These are phyloP conservation scores for Lepeophtheirus salmonis DNA, from an alignment of 1,140 invertebrate species.

Conservation along the genomic window DNA sequence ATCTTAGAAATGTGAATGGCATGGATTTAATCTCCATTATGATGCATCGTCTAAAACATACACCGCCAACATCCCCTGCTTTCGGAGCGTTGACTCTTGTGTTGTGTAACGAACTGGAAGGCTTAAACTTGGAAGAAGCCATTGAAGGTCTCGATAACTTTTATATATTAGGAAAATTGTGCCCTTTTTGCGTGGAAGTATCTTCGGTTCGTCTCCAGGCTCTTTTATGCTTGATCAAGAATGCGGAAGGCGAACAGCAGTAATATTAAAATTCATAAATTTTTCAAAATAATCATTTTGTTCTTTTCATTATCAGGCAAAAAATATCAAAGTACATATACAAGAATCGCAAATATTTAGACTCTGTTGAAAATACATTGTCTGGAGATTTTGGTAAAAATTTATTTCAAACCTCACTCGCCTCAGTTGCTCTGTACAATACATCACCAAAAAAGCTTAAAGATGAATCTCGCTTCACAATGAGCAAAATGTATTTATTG, in stretches of 20 bases:
- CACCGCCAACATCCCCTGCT: background rate
- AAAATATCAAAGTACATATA: background rate
- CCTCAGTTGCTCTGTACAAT: background rate
- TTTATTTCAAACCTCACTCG: background rate
- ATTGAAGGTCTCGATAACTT: background rate
- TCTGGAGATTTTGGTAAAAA: background rate
- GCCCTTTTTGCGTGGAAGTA: background rate
- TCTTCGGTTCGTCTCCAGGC: background rate
- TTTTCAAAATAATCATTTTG: background rate
- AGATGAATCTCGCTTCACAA: background rate
- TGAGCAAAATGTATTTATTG: background rate
- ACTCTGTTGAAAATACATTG: background rate
- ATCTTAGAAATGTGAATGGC: background rate
- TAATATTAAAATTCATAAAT: background rate
- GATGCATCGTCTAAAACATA: background rate
- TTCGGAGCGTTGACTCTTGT: background rate
- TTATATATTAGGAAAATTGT: background rate
- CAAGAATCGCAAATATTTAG: background rate
- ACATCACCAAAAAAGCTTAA: background rate
- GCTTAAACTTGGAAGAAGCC: background rate
- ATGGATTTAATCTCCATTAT: background rate
- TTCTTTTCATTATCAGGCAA: too few relatives aligned
- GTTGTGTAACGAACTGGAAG: background rate
- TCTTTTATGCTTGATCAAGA: background rate
- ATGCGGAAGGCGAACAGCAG: background rate